Evolutionary conservation across 2,797 vertebrate genomes (phyloP).

Genomic region (Chiloscyllium punctatum): DNA sequence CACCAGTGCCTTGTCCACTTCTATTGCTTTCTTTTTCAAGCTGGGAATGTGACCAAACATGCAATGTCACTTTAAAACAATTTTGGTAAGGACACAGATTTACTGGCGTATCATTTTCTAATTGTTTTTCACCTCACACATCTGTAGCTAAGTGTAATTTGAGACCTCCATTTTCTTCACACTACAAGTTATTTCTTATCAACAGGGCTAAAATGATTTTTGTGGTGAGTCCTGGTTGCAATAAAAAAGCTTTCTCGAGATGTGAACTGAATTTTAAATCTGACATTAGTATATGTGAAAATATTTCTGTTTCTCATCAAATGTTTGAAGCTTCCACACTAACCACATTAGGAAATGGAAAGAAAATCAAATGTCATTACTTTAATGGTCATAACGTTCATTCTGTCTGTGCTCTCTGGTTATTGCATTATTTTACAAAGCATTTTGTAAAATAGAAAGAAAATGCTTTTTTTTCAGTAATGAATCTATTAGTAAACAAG

Average conservation of each 20-base stretch:
- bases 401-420: background rate
- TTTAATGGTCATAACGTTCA: background rate
- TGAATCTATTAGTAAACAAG: background rate
- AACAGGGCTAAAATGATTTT: background rate
- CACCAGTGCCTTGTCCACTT: background rate
- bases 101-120: conserved; percentile 4
- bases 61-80: background rate
- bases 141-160: conserved; percentile 10
- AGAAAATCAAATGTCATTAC: conserved; percentile 3
- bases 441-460: background rate
- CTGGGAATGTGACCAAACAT: background rate
- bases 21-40: background rate
- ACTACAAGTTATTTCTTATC: conserved; percentile 14
- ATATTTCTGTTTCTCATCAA: background rate
- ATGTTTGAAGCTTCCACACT: background rate
- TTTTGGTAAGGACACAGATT: background rate
- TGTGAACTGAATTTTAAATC: conserved; percentile 24
- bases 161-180: background rate
- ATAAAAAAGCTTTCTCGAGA: conserved; percentile 18
- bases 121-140: conserved; percentile 25
- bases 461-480: background rate
- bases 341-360: background rate
- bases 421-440: background rate
- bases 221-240: background rate
- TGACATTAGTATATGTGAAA: background rate